These are phyloP conservation scores for Salvelinus fontinalis DNA, from an alignment of 2,113 vertebrate genomes.

Conservation along the genomic window DNA sequence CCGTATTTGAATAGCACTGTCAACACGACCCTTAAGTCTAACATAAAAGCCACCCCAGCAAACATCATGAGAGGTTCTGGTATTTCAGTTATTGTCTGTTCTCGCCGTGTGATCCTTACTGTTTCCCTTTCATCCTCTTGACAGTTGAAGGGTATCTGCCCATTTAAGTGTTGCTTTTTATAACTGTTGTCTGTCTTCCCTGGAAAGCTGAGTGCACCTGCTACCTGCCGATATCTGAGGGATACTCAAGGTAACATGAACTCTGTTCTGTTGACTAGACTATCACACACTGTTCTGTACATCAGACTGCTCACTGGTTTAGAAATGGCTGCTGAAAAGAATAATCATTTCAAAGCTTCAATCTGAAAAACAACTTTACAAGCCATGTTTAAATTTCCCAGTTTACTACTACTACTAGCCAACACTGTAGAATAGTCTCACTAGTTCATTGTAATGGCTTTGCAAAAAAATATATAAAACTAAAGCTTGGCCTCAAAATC, in stretches of 20 bases:
- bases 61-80: not conserved
- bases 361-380: too few relatives aligned
- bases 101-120: not conserved
- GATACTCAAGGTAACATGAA: slow-evolving; percentile 18
- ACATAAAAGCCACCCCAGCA: not conserved
- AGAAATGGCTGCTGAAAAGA: too few relatives aligned
- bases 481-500: too few relatives aligned
- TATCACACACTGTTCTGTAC: not conserved
- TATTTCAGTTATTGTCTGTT: not conserved
- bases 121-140: slow-evolving; percentile 34
- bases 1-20: too few relatives aligned
- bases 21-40: too few relatives aligned
- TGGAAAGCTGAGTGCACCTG: slow-evolving; percentile 41
- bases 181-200: slow-evolving; percentile 21
- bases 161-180: slow-evolving; percentile 20
- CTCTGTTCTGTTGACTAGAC: not conserved
- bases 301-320: not conserved
- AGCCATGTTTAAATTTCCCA: too few relatives aligned
- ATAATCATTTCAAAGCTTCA: too few relatives aligned
- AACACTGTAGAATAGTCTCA: not conserved
- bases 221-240: slow-evolving; percentile 21
- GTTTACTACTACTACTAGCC: too few relatives aligned
- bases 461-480: not conserved
- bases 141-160: slow-evolving; percentile 1
- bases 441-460: not conserved